Conservation (phyloP, 1,140 invertebrate species). For the Aphaenogaster ashmeadi region DNA sequence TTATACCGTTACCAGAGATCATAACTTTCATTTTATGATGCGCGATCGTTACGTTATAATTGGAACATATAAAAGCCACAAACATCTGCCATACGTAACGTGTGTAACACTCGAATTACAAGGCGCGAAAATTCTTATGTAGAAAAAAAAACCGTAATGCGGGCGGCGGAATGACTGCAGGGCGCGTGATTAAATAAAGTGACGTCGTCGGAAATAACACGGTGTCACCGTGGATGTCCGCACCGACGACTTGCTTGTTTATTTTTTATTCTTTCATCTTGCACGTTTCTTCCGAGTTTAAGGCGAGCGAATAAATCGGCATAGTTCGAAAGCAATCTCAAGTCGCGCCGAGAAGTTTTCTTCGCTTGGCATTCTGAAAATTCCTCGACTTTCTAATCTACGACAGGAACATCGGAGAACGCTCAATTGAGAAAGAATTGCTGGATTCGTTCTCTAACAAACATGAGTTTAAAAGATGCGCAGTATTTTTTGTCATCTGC, state of each 20-base stretch:
- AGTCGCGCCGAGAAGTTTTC: constrained; percentile 19
- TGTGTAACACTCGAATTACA: constrained; percentile 29
- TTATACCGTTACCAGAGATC: constrained; percentile 16
- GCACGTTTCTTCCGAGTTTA: neutral
- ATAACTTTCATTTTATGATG: constrained; percentile 46
- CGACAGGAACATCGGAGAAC: neutral
- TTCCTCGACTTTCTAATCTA: constrained; percentile 17
- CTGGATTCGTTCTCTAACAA: constrained; percentile 3
- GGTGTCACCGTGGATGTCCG: neutral
- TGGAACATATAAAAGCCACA: constrained; percentile 45
- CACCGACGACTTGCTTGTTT: neutral
- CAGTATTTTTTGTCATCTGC: constrained; percentile 5
- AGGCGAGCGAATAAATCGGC: constrained; percentile 13
- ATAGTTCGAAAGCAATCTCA: constrained; percentile 39
- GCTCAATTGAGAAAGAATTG: constrained; percentile 1
- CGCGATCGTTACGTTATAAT: constrained; percentile 56
- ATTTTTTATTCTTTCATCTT: neutral
- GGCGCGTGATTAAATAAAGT: constrained; percentile 39
- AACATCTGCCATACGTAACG: neutral
- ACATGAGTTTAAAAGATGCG: constrained; percentile 8
- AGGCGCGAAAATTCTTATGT: neutral
- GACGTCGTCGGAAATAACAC: neutral
- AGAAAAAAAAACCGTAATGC: neutral
- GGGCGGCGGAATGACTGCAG: neutral
- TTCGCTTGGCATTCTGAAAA: neutral